These are phyloP conservation scores for Brachymystax lenok DNA, from an alignment of 2,797 vertebrate genomes.

Conservation along the genomic window DNA sequence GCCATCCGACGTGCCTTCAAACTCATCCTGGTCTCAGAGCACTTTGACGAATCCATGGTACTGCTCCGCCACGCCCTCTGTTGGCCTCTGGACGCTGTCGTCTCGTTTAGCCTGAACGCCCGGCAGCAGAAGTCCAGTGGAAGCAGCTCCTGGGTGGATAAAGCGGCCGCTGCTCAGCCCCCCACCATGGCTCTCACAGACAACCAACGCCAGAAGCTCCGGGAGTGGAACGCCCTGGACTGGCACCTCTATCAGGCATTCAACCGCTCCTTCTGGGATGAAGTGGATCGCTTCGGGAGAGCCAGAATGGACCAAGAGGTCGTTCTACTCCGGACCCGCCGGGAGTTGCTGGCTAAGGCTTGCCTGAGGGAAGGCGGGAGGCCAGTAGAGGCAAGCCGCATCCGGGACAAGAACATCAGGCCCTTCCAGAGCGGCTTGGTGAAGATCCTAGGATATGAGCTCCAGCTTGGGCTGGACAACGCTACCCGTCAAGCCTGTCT, in stretches of 20 bases:
- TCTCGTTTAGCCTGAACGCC: constrained; percentile 87
- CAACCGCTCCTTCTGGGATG: constrained; percentile 87
- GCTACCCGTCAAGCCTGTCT: constrained; percentile 76
- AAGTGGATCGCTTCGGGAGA: constrained; percentile 79
- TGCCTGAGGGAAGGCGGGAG: constrained; percentile 82
- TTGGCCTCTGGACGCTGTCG: constrained; percentile 86
- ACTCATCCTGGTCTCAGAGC: constrained; percentile 79
- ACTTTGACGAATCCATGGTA: constrained; percentile 93
- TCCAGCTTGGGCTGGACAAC: constrained; percentile 77
- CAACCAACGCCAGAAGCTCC: constrained; percentile 71
- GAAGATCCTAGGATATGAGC: constrained; percentile 86
- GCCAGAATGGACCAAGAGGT: constrained; percentile 79
- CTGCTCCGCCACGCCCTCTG: constrained; percentile 87
- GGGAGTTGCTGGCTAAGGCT: constrained; percentile 71
- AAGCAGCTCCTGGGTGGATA: constrained; percentile 64
- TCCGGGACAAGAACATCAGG: constrained; percentile 80
- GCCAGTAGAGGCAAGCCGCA: constrained; percentile 81
- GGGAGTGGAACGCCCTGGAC: constrained; percentile 88
- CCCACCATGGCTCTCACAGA: constrained; percentile 62
- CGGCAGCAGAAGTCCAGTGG: constrained; percentile 67
- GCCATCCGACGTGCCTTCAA: constrained; percentile 69
- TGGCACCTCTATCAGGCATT: constrained; percentile 87
- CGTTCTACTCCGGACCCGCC: constrained; percentile 68
- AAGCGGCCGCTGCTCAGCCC: constrained; percentile 48
- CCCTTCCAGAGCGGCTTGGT: constrained; percentile 88